Conservation (phyloP, 2,888 invertebrate species). For the Drosophila ustulata region DNA sequence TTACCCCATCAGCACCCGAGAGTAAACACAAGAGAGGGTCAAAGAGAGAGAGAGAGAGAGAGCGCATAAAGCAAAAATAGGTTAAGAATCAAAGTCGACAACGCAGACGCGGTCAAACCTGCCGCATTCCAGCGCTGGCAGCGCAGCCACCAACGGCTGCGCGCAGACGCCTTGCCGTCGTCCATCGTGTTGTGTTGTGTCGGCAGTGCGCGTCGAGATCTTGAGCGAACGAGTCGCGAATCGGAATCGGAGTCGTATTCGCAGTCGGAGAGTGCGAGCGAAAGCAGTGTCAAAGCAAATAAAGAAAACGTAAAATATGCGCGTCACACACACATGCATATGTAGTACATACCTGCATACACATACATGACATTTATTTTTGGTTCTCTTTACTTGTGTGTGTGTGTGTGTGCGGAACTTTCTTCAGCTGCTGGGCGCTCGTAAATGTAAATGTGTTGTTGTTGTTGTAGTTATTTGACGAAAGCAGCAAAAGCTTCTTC, state of each 20-base stretch:
- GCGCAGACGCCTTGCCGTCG: constrained; percentile 53
- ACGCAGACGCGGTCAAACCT: constrained; percentile 45
- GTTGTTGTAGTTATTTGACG: constrained; percentile 26
- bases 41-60: constrained; percentile 21
- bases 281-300: constrained; percentile 25
- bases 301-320: constrained; percentile 54
- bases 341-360: constrained; percentile 1
- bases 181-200: constrained; percentile 10
- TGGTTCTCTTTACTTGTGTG: constrained; percentile 20
- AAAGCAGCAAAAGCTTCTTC: constrained; percentile 45
- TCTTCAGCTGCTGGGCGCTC: constrained; percentile 55
- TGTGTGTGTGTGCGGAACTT: constrained; percentile 55
- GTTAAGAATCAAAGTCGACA: constrained; percentile 66
- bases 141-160: constrained; percentile 44
- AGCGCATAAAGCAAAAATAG: constrained; percentile 57
- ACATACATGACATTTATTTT: constrained; percentile 29
- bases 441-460: constrained; percentile 48
- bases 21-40: neutral
- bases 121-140: constrained; percentile 68
- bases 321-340: constrained; percentile 18
- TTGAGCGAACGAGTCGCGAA: constrained; percentile 55
- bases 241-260: constrained; percentile 9
- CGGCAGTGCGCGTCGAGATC: constrained; percentile 69
- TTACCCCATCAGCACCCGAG: constrained; percentile 26
- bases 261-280: constrained; percentile 9